Evolutionary conservation across 2,888 invertebrate species (phyloP).

Genomic region (Drosophila algonquin): DNA sequence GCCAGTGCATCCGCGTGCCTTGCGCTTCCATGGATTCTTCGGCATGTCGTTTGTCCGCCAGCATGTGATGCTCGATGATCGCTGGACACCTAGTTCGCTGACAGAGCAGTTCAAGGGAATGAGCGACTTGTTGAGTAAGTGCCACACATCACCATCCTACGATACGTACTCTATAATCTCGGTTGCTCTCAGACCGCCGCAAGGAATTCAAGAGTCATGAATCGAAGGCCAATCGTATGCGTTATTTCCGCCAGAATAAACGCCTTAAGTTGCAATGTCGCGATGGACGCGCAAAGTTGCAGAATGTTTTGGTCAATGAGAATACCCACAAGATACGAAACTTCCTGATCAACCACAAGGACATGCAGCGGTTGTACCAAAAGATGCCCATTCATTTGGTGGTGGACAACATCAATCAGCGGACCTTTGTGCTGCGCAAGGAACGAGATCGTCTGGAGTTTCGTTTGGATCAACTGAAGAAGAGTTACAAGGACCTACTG

Average conservation of each 20-base stretch:
- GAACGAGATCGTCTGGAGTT: slow-evolving; percentile 81
- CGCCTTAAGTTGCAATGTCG: slow-evolving; percentile 77
- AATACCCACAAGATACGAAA: slow-evolving; percentile 78
- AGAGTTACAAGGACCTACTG: slow-evolving; percentile 71
- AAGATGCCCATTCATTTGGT: slow-evolving; percentile 81
- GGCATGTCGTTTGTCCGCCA: slow-evolving; percentile 79
- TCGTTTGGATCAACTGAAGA: slow-evolving; percentile 69
- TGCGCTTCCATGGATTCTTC: slow-evolving; percentile 81
- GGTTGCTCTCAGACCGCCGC: slow-evolving; percentile 69
- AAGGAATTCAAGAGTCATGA: slow-evolving; percentile 72
- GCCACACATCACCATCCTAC: neutral
- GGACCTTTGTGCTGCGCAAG: slow-evolving; percentile 82
- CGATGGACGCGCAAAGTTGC: slow-evolving; percentile 79
- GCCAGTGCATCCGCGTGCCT: slow-evolving; percentile 77
- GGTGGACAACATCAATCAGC: slow-evolving; percentile 82
- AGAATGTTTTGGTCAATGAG: slow-evolving; percentile 72
- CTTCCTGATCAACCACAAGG: slow-evolving; percentile 79
- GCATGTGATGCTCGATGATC: slow-evolving; percentile 81
- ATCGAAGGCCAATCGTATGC: slow-evolving; percentile 70
- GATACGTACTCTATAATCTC: neutral
- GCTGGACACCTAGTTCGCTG: slow-evolving; percentile 80
- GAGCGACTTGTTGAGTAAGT: slow-evolving; percentile 79
- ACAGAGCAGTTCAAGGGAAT: slow-evolving; percentile 81
- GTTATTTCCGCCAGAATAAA: slow-evolving; percentile 58
- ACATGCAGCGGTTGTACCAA: slow-evolving; percentile 81